phyloP scores from a whole-genome alignment of 1,140 invertebrate genomes.

The Apis dorsata region DNA sequence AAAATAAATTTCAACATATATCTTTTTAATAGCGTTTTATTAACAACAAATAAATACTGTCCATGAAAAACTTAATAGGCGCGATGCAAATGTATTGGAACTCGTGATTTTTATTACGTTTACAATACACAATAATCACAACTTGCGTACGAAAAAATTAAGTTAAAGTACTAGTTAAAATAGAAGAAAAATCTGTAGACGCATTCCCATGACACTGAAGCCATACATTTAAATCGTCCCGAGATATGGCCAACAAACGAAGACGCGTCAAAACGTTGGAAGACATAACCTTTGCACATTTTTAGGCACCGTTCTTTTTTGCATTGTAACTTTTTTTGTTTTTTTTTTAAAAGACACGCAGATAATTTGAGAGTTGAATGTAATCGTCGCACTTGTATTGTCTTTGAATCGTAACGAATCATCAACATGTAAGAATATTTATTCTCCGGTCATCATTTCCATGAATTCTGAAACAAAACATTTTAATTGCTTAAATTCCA shows the following conservation, averaged over 20 bases:
- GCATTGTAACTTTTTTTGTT: constrained; percentile 45
- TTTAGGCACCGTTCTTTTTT: constrained; percentile 42
- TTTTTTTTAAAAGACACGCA: constrained; percentile 37
- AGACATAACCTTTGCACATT: constrained; percentile 32
- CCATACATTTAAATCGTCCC: neutral
- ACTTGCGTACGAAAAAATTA: constrained; percentile 40
- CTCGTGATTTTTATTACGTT: constrained; percentile 29
- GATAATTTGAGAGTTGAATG: constrained; percentile 48
- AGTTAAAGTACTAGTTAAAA: constrained; percentile 26
- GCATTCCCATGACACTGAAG: neutral
- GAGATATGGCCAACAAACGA: constrained; percentile 2
- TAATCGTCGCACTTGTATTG: constrained; percentile 46
- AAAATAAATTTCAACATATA: neutral
- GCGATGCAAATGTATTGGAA: constrained; percentile 57
- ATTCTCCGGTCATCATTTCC: constrained; percentile 98
- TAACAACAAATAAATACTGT: constrained; percentile 78
- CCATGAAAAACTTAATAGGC: constrained; percentile 70
- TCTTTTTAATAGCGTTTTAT: constrained; percentile 70
- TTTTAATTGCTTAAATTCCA: neutral
- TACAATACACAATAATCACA: constrained; percentile 25
- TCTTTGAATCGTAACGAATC: constrained; percentile 41
- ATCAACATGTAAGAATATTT: constrained; percentile 73
- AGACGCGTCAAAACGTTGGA: constrained; percentile 54
- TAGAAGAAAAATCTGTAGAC: constrained; percentile 4
- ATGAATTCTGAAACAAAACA: constrained; percentile 90